phyloP scores from a whole-genome alignment of 2,113 vertebrate genomes.

The Rhodinocichla rosea region DNA sequence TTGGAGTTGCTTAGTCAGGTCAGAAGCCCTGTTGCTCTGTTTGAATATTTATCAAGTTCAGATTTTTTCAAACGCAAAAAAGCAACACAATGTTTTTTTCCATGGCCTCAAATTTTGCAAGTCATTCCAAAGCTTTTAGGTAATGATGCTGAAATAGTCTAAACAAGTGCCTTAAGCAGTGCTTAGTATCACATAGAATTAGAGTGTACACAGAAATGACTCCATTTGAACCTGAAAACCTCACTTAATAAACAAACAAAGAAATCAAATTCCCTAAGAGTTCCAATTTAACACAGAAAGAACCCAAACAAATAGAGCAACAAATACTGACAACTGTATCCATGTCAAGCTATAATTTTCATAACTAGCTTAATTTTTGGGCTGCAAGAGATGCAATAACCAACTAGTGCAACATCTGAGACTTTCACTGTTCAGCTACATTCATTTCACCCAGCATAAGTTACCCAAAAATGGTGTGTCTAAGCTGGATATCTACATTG shows the following conservation, averaged over 20 bases:
- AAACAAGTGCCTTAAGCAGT: neutral
- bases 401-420: neutral
- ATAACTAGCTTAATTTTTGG: neutral
- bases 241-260: neutral
- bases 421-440: neutral
- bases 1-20: neutral
- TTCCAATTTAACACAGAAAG: neutral
- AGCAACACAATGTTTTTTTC: neutral
- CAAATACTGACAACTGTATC: neutral
- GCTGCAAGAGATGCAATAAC: neutral
- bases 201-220: neutral
- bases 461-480: accelerated
- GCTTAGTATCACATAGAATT: neutral
- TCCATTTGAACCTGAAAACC: neutral
- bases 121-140: neutral
- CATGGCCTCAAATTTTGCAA: neutral
- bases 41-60: neutral
- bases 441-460: neutral
- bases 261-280: neutral
- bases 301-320: neutral
- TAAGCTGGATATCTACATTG: neutral
- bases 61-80: neutral
- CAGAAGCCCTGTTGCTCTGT: neutral
- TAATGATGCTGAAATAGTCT: neutral
- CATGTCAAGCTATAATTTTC: neutral